Evolutionary conservation across 1,140 invertebrate species (phyloP).

Genomic region (Lerema accius): DNA sequence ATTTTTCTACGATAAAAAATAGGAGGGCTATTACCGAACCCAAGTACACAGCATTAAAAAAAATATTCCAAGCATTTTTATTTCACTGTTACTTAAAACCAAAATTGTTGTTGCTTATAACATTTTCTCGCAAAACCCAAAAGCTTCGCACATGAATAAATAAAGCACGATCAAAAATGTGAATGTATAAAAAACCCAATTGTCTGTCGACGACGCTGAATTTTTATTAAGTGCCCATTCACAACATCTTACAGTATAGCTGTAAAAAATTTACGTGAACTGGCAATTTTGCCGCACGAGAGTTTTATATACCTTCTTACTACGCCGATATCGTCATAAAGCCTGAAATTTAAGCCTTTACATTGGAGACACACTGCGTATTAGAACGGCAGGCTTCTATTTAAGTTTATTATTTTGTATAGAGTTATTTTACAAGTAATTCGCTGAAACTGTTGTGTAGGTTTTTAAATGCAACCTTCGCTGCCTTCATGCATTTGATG

Average conservation of each 20-base stretch:
- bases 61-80: background rate
- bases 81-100: background rate
- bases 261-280: slow-evolving; percentile 60
- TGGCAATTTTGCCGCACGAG: slow-evolving; percentile 54
- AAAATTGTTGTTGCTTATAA: background rate
- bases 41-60: background rate
- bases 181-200: slow-evolving; percentile 44
- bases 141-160: slow-evolving; percentile 17
- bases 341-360: slow-evolving; percentile 52
- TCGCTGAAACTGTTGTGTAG: no score
- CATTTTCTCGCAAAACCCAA: background rate
- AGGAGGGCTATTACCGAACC: background rate
- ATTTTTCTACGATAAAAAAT: background rate
- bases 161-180: slow-evolving; percentile 41
- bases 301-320: slow-evolving; percentile 58
- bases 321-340: slow-evolving; percentile 49
- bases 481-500: no score
- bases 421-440: no score
- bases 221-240: slow-evolving; percentile 59
- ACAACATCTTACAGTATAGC: slow-evolving; percentile 40
- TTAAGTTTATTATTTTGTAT: background rate
- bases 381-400: background rate
- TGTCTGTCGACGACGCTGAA: slow-evolving; percentile 47
- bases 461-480: no score
- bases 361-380: background rate